These are phyloP conservation scores for Opisthograptis luteolata DNA, from an alignment of 2,888 invertebrate genomes.

Conservation along the genomic window DNA sequence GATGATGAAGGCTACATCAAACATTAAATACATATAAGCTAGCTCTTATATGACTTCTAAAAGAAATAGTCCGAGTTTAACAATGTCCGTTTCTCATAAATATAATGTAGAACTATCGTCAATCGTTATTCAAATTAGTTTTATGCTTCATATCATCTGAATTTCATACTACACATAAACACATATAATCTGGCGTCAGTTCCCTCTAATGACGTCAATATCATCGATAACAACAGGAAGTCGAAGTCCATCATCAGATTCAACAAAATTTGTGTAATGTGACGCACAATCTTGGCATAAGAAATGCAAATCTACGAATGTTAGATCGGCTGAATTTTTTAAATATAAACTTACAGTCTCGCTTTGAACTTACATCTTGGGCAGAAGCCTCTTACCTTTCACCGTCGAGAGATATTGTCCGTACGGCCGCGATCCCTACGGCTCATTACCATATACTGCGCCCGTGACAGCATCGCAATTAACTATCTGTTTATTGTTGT, in stretches of 20 bases:
- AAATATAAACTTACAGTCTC: background rate
- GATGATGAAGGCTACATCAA: no score
- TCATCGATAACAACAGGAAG: slow-evolving; percentile 10
- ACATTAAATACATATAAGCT: no score
- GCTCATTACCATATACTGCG: slow-evolving; percentile 84
- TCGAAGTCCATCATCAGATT: slow-evolving; percentile 9
- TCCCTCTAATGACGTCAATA: slow-evolving; percentile 19
- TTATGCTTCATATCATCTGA: background rate
- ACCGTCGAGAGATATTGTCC: slow-evolving; percentile 83
- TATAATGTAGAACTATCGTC: background rate
- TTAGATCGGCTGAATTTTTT: no score
- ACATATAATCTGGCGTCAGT: slow-evolving; percentile 18
- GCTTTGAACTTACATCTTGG: slow-evolving; percentile 38
- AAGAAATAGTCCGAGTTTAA: background rate
- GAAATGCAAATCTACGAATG: no score
- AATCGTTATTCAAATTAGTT: slow-evolving; percentile 2
- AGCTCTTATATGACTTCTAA: no score
- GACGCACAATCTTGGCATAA: no score
- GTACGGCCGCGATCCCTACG: slow-evolving; percentile 78
- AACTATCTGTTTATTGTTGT: slow-evolving; percentile 84
- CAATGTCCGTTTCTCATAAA: background rate
- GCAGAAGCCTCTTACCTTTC: slow-evolving; percentile 73
- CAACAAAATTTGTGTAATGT: no score
- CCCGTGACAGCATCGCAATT: slow-evolving; percentile 83
- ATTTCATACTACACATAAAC: slow-evolving; percentile 6